These are phyloP conservation scores for Pantelozetes paolii DNA, from an alignment of 2,888 invertebrate species.

Conservation along the genomic window DNA sequence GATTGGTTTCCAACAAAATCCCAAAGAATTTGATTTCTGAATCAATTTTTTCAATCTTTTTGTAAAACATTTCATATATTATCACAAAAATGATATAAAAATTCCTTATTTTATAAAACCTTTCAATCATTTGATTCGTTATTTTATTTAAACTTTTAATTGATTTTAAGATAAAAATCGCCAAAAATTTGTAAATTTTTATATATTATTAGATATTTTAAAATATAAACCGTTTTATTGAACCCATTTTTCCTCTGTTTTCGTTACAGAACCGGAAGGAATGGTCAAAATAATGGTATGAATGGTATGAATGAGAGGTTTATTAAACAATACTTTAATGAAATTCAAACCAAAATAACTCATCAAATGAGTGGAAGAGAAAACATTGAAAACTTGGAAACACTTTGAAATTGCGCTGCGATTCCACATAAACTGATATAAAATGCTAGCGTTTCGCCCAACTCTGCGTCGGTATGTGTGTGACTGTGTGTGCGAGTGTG, in stretches of 20 bases:
- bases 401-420: conserved; percentile 1
- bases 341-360: background rate
- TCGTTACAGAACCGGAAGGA: background rate
- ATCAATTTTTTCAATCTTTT: too few species aligned
- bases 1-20: background rate
- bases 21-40: too few species aligned
- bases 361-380: background rate
- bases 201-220: background rate
- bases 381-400: background rate
- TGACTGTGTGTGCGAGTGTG: background rate
- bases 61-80: background rate
- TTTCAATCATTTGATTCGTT: background rate
- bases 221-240: background rate
- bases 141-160: background rate
- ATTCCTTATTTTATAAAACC: background rate
- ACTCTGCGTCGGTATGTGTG: conserved; percentile 2
- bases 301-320: background rate
- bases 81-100: background rate
- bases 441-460: conserved; percentile 9
- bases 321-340: background rate
- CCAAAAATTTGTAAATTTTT: too few species aligned
- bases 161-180: background rate
- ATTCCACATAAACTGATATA: background rate
- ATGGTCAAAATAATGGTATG: background rate
- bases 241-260: background rate